Percentiles rank a stretch among this genome's conserved stretches.
phyloP scores from a whole-genome alignment of 1,140 invertebrate genomes.

The Papilio glaucus region DNA sequence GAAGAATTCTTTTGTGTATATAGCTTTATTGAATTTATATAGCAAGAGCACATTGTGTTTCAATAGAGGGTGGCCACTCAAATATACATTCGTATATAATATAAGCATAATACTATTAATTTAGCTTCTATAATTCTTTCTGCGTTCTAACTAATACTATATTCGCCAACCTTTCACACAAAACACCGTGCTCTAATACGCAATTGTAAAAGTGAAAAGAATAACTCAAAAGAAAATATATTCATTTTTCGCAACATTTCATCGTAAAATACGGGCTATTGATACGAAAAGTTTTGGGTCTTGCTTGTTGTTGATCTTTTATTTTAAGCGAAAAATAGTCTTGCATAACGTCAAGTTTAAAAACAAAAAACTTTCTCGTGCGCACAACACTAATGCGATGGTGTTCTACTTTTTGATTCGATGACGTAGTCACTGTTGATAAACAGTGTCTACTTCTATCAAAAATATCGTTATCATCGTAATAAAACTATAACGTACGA shows the following conservation, averaged over 20 bases:
- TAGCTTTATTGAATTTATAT: neutral
- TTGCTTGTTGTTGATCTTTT: slow-evolving; percentile 17
- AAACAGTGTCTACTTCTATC: neutral
- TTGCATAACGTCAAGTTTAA: neutral
- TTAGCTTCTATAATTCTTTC: neutral
- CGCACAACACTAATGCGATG: neutral
- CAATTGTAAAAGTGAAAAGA: neutral
- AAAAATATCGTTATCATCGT: neutral
- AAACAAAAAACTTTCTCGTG: slow-evolving; percentile 5
- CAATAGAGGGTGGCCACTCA: no score
- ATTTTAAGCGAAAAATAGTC: neutral
- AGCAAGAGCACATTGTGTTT: no score
- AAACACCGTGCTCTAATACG: neutral
- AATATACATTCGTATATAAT: no score
- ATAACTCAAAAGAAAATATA: slow-evolving; percentile 17
- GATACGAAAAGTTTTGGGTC: slow-evolving; percentile 21
- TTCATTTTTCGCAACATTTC: neutral
- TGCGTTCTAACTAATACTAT: neutral
- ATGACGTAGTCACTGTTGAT: no score
- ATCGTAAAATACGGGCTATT: slow-evolving; percentile 21
- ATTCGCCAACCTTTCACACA: neutral
- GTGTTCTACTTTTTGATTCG: no score
- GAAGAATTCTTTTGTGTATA: neutral
- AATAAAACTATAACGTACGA: slow-evolving; percentile 2
- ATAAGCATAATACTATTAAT: neutral